Base-by-base conservation (phyloP, 1,140 invertebrate species). In the Drosophila sp. region DNA sequence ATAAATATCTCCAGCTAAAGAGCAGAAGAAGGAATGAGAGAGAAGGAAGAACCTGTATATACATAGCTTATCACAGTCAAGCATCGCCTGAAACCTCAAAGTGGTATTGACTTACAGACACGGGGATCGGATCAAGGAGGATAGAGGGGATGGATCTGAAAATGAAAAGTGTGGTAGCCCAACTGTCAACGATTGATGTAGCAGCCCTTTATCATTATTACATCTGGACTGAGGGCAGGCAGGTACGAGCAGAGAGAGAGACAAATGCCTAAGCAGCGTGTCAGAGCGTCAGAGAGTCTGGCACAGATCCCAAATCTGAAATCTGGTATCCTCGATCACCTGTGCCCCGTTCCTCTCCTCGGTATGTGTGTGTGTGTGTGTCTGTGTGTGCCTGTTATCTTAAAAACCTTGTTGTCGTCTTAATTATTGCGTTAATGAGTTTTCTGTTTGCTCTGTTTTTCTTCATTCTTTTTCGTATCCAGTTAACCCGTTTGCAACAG, bases 371-470 rank as follows among this genome's bases (percentile, higher is more conserved):
- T 50, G 35, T 38, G 65, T 60, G 60, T 70, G 70, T 74, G 74
- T 57, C 56, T 74, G 66, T 77, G 32, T 33, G 41, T 73, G 86
- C 62, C 65, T 75, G 84, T 90, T 91, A 91, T 91, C 89, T 91
- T 91, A 91, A 91, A 90, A 91, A 91, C 89, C 90, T 91, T 91
- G 89, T 91, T 91, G 89, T 91, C 89, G 89, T 91, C 89, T 91
- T 91, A 91, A 91, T 91, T 91, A 91, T 90, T 91, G 89, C 89
- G 89, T 91, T 91, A 91, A 91, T 91, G 89, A 91, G 89, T 91
- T 91, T 91, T 91, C 79, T 78, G 89, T 90, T 91, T 91, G 70
- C 72, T 80, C 80, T 91, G 75, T 65, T 67, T 84, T 70, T 61
- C 54, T 50, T 70, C 41, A 3, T 35, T 38, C 11, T 38, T 4